A percentile compares a stretch with the other conserved stretches of the same genome.
Conservation (phyloP, 2,113 vertebrate genomes). For the Plecturocebus donacophilus region DNA sequence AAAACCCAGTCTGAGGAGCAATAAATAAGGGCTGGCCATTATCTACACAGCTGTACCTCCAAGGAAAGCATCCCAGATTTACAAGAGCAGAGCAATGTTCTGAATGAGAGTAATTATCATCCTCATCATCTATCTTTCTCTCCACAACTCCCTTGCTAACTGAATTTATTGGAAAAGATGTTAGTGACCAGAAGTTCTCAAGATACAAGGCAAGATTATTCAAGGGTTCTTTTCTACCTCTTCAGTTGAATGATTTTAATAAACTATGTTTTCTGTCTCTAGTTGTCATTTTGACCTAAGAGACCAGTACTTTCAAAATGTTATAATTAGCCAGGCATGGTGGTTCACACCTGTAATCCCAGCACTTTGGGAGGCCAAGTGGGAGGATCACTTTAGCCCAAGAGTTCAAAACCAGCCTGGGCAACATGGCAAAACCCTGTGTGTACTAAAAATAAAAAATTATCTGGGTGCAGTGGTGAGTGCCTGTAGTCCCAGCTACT, state of each 20-base stretch:
- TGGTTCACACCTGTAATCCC: too few relatives aligned
- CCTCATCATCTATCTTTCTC: background rate
- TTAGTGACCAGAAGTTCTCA: background rate
- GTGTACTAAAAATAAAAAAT: too few relatives aligned
- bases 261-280: constrained; percentile 4
- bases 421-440: too few relatives aligned
- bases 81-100: background rate
- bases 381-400: too few relatives aligned
- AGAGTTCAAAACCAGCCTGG: too few relatives aligned
- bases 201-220: background rate
- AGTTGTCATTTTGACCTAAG: background rate
- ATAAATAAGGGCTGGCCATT: background rate
- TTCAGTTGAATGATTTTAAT: background rate
- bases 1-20: background rate
- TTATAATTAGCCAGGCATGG: too few relatives aligned
- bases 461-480: too few relatives aligned
- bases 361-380: too few relatives aligned
- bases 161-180: background rate
- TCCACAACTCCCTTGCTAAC: background rate
- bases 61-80: background rate
- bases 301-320: constrained; percentile 38
- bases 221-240: constrained; percentile 17
- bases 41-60: background rate
- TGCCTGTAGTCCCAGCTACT: too few relatives aligned
- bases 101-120: background rate